Evolutionary conservation across 1,140 invertebrate genomes (phyloP), one percentile per base, ranked within the genome.

Genomic region (Zeugodacus cucurbitae): DNA sequence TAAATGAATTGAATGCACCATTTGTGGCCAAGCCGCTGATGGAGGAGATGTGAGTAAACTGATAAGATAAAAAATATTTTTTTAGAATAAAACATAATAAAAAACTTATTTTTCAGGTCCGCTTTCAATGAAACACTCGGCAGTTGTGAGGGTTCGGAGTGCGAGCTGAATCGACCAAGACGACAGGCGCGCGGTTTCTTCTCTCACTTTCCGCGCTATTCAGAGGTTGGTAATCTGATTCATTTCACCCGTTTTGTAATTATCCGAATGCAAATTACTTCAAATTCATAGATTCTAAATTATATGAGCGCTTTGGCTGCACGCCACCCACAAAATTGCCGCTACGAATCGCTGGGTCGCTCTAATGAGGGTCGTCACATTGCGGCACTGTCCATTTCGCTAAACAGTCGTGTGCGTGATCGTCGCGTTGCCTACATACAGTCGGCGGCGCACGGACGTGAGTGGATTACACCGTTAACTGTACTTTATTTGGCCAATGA

Each of bases 391-490:
- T 93, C 93, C 20, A 91, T 94, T 14, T 94, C 94, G 0, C 89
- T 92, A n/a, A 93, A 92, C 29, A 89, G 89, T 1, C 88, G 90
- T 1, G 62, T 86, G 0, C 90, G 91, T 8, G 89, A 90, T 4
- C 90, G 91, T 26, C 90, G 92, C 29, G 91, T 93, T 64, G 92
- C 92, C 58, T 93, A 93, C 59, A 93, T 93, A 8, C 92, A 93
- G 88, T 91, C 90, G 1, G 91, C 91, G 8, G 88, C 91, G 41
- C 92, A 93, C 62, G 92, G 92, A 17, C 91, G 96, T 89, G 96
- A 97, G 93, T 97, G 96, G 96, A 95, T 96, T 58, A 94, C 96
- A 0, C 94, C 96, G 6, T 95, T 96, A 10, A 94, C 95, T 0
- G 95, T 95, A 7, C 90, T 96, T 0, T 96, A 95, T 91, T 94